Evolutionary conservation across 2,797 vertebrate species (phyloP), one percentile per base, ranked within the genome.

Genomic region (Neosilurus hyrtlii): DNA sequence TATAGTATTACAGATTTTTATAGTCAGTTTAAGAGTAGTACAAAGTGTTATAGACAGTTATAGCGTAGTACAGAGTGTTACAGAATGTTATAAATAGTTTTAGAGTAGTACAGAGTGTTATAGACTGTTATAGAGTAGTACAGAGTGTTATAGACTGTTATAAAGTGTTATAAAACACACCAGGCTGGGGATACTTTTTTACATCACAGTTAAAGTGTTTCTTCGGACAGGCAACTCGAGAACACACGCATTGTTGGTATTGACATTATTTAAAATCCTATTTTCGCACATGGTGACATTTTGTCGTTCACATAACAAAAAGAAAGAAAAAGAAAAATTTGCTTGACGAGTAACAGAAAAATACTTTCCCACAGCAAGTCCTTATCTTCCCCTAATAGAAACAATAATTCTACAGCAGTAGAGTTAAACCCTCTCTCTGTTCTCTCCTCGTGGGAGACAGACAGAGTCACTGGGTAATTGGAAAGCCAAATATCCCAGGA

Each of bases 371-470:
- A 26, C 49, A 82, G 84, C 81, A 87, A 86, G 82, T 79, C 65
- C 80, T 82, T 84, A 83, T 86, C 82, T 85, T 83, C 49, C 63
- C 54, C 22, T 59, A 80, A 80, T 77, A 81, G 52, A 78, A 81
- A 85, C 79, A 80, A 86, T 79, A 85, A 88, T 88, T 87, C 73
- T 76, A 37, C 49, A 83, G 83, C 85, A 83, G 70, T 56, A 79
- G 77, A 84, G 79, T 83, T 77, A 84, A 86, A 83, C 85, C 81
- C 61, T 66, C 75, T 37, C 51, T 63, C 73, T 83, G 68, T 81
- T 79, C 35, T 71, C 22, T 81, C 54, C 24, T 35, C 52, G 71
- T 71, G 71, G 75, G 62, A 75, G 66, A 35, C 70, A 0, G 54
- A 49, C 81, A 22, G 82, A 0, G 61, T 65, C 43, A 1, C 76